Conservation (phyloP, 2,888 invertebrate genomes). For the Ischnura elegans region DNA sequence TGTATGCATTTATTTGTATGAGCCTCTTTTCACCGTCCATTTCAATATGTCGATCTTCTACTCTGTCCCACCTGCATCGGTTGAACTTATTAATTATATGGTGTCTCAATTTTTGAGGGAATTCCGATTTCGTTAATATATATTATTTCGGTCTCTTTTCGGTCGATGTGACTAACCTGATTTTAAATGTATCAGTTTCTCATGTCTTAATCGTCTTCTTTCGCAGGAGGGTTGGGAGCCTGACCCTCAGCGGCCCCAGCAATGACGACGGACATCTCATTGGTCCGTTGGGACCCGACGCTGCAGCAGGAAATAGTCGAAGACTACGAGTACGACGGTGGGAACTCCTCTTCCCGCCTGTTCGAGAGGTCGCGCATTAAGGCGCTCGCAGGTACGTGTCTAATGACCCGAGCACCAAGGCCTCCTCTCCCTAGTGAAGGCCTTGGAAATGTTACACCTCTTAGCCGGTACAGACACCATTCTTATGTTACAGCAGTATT, state of each 20-base stretch:
- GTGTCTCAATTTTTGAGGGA: no score
- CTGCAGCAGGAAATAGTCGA: conserved; percentile 93
- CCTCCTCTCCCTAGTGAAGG: not conserved
- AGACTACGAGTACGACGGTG: conserved; percentile 99
- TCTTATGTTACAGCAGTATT: not conserved
- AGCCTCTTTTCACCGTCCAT: no score
- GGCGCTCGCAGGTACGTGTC: conserved; percentile 93
- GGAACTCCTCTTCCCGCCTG: conserved; percentile 98
- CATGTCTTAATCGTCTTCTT: not conserved
- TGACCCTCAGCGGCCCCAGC: conserved; percentile 66
- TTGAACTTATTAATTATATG: no score
- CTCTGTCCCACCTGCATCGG: no score
- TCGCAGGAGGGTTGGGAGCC: conserved; percentile 63
- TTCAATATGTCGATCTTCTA: no score
- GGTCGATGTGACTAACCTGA: no score
- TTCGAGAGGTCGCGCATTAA: conserved; percentile 99
- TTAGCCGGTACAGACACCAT: not conserved
- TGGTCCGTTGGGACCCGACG: conserved; percentile 98
- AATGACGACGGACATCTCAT: conserved; percentile 98
- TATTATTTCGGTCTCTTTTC: no score
- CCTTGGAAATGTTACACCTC: not conserved
- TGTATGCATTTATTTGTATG: no score
- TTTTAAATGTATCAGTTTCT: not conserved
- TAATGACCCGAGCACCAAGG: not conserved
- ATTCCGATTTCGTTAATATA: no score